Evolutionary conservation across 2,797 vertebrate genomes (phyloP).

Genomic region (Rhinogobio ventralis): DNA sequence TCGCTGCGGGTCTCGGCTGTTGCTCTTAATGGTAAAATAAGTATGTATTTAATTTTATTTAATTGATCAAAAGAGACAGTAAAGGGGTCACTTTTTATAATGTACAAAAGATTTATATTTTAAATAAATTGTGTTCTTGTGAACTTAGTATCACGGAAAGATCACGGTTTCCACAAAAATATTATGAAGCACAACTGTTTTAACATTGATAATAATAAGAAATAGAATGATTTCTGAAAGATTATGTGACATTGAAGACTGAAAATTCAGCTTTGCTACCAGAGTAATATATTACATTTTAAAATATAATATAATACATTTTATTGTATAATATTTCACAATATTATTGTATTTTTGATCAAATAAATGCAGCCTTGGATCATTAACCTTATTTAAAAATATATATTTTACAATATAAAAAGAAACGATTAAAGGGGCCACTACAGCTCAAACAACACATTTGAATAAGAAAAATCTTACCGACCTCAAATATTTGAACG

Average conservation of each 20-base stretch:
- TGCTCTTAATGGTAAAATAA: constrained; percentile 72
- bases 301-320: no score
- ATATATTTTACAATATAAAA: no score
- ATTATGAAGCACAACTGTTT: background rate
- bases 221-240: background rate
- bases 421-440: no score
- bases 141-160: background rate
- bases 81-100: background rate
- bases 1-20: constrained; percentile 82
- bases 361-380: no score
- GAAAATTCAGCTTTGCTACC: background rate
- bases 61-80: background rate
- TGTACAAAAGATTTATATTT: background rate
- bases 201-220: background rate
- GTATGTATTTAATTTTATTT: background rate
- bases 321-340: no score
- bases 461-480: background rate
- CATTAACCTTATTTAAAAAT: no score
- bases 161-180: background rate
- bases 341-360: no score
- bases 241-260: background rate
- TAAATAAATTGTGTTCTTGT: background rate
- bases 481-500: background rate
- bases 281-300: no score
- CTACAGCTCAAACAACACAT: no score